These are phyloP conservation scores for Anastrepha ludens DNA, from an alignment of 1,140 invertebrate species.

Conservation along the genomic window DNA sequence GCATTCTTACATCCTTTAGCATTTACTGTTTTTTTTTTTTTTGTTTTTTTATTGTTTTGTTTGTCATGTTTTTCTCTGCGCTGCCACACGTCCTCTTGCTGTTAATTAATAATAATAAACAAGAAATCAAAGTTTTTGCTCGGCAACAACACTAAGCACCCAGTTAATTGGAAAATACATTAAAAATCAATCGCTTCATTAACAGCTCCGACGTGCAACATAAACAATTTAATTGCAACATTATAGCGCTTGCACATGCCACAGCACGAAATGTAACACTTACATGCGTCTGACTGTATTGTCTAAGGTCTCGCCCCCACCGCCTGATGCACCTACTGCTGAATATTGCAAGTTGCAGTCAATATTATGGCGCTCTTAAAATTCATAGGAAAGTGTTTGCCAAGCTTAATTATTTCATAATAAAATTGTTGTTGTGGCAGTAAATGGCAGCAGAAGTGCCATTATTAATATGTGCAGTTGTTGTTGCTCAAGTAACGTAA, in stretches of 20 bases:
- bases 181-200: slow-evolving; percentile 48
- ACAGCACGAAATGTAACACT: not conserved
- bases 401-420: too few relatives aligned
- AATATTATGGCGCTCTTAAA: too few relatives aligned
- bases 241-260: slow-evolving; percentile 30
- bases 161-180: slow-evolving; percentile 42
- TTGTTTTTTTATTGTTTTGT: too few relatives aligned
- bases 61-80: not conserved
- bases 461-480: not conserved
- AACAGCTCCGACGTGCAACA: slow-evolving; percentile 31
- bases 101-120: slow-evolving; percentile 2
- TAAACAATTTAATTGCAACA: slow-evolving; percentile 43
- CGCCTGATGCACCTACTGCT: too few relatives aligned
- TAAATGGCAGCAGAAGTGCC: not conserved
- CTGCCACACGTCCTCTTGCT: not conserved
- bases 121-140: too few relatives aligned
- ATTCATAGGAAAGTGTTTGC: too few relatives aligned
- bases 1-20: too few relatives aligned
- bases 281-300: too few relatives aligned
- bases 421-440: not conserved
- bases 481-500: not conserved
- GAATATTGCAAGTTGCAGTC: too few relatives aligned
- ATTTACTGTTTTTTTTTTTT: too few relatives aligned
- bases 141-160: not conserved
- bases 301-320: too few relatives aligned